These are phyloP conservation scores for Lepus europaeus DNA, from an alignment of 2,113 vertebrate species.

Conservation along the genomic window DNA sequence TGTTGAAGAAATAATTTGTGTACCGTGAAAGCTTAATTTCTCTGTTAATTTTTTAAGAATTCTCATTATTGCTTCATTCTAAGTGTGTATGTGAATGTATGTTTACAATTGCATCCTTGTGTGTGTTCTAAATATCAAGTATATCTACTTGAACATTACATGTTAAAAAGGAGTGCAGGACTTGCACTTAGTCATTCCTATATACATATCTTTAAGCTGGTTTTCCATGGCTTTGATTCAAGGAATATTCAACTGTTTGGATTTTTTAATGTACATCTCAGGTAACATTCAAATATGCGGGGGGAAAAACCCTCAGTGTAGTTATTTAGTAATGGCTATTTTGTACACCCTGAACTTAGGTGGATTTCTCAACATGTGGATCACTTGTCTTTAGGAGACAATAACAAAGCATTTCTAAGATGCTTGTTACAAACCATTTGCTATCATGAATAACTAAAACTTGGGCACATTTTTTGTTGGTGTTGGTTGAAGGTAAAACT, in stretches of 20 bases:
- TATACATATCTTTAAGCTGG: background rate
- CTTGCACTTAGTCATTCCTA: background rate
- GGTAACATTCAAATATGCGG: background rate
- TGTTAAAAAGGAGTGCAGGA: background rate
- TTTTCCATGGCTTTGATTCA: conserved; percentile 47
- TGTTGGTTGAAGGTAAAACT: conserved; percentile 70
- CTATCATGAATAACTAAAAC: conserved; percentile 81
- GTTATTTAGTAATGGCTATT: conserved; percentile 41
- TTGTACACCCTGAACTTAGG: conserved; percentile 5
- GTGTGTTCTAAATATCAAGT: conserved; percentile 4
- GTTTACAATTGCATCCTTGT: background rate
- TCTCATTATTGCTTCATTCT: background rate
- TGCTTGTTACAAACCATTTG: conserved; percentile 77
- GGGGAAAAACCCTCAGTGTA: background rate
- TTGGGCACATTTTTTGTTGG: conserved; percentile 73
- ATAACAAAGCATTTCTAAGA: conserved; percentile 73
- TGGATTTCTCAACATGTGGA: conserved; percentile 56
- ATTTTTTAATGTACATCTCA: conserved; percentile 38
- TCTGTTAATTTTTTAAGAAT: conserved; percentile 22
- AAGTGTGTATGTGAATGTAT: background rate
- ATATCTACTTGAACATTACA: background rate
- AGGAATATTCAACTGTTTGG: background rate
- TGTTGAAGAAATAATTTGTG: background rate
- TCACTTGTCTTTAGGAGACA: conserved; percentile 65
- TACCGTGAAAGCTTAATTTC: conserved; percentile 58